Evolutionary conservation across 2,888 invertebrate species (phyloP).

Genomic region (Chromoteleia sp.): DNA sequence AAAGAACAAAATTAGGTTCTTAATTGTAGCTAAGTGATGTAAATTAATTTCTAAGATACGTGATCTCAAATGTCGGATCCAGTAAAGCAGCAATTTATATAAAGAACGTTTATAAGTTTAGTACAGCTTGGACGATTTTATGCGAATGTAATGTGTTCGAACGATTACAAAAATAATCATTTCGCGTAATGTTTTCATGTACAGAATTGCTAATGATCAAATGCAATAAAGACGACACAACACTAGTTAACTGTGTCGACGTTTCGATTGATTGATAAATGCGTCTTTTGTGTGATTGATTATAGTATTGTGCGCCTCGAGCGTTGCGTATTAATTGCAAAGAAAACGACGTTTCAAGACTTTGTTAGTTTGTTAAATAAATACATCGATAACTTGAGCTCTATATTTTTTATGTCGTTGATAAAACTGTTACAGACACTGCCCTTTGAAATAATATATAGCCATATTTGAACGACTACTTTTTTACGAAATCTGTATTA

Average conservation of each 20-base stretch:
- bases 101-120: slow-evolving; percentile 1
- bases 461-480: slow-evolving; percentile 36
- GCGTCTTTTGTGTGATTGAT: slow-evolving; percentile 34
- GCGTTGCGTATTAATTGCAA: slow-evolving; percentile 6
- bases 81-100: slow-evolving; percentile 38
- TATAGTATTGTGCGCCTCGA: slow-evolving; percentile 20
- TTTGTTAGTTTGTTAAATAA: slow-evolving; percentile 26
- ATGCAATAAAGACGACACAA: slow-evolving; percentile 31
- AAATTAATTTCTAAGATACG: slow-evolving; percentile 65
- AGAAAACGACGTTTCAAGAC: slow-evolving; percentile 23
- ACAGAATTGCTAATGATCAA: slow-evolving; percentile 31
- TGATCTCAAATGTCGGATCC: slow-evolving; percentile 75
- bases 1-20: slow-evolving; percentile 24
- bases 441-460: slow-evolving; percentile 40
- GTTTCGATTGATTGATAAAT: slow-evolving; percentile 27
- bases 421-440: slow-evolving; percentile 38
- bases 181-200: slow-evolving; percentile 11
- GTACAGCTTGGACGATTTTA: slow-evolving; percentile 14
- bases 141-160: slow-evolving; percentile 24
- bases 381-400: slow-evolving; percentile 29
- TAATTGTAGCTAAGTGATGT: slow-evolving; percentile 37
- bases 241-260: background rate
- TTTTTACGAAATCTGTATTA: slow-evolving; percentile 36
- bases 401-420: slow-evolving; percentile 46
- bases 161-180: slow-evolving; percentile 2